phyloP scores from a whole-genome alignment of 2,888 invertebrate species.

The Desoria tigrina region DNA sequence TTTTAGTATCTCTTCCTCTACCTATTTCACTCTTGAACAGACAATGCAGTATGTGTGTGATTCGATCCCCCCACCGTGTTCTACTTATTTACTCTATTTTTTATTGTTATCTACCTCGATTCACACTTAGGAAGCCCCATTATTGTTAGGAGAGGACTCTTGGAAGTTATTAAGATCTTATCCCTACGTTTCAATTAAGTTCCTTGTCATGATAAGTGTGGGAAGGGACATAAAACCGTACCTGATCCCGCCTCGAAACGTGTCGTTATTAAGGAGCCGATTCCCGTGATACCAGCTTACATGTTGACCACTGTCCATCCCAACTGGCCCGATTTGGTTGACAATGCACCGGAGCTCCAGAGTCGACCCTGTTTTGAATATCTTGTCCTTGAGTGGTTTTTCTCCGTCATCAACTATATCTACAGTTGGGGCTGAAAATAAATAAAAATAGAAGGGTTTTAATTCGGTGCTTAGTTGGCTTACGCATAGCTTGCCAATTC shows the following conservation, averaged over 20 bases:
- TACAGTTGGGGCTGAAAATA: conserved; percentile 56
- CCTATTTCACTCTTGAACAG: too few relatives aligned
- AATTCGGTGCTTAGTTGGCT: not conserved
- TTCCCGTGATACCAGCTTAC: conserved; percentile 57
- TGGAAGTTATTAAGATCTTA: too few relatives aligned
- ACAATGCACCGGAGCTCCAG: conserved; percentile 57
- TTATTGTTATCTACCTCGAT: too few relatives aligned
- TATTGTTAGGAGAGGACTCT: too few relatives aligned
- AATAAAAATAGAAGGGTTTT: not conserved
- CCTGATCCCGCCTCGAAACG: conserved; percentile 55
- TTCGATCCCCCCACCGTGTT: too few relatives aligned
- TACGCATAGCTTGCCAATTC: not conserved
- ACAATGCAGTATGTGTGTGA: too few relatives aligned
- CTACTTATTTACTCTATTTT: too few relatives aligned
- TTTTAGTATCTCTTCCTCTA: too few relatives aligned
- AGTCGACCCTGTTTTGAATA: conserved; percentile 57
- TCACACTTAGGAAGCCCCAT: too few relatives aligned
- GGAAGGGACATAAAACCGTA: conserved; percentile 21
- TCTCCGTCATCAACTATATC: conserved; percentile 57
- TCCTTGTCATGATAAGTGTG: too few relatives aligned
- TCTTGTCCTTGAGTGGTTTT: conserved; percentile 55
- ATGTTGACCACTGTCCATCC: conserved; percentile 55
- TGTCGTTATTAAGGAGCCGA: conserved; percentile 55
- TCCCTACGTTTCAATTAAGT: too few relatives aligned
- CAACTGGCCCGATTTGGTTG: conserved; percentile 54